phyloP scores from a whole-genome alignment of 2,797 vertebrate species.

The Myotis vivesi region DNA sequence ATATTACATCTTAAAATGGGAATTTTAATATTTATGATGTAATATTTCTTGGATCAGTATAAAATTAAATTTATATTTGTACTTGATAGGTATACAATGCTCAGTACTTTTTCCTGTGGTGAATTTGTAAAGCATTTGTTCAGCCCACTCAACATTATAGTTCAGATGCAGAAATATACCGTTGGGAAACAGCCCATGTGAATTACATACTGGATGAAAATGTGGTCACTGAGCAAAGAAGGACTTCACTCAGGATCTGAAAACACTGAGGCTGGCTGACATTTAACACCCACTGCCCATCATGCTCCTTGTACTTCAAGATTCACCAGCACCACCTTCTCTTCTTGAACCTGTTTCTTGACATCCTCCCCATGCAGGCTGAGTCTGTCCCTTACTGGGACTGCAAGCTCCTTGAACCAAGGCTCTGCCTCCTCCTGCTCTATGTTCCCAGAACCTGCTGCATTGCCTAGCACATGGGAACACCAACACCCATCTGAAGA shows the following conservation, averaged over 20 bases:
- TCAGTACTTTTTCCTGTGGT: not conserved
- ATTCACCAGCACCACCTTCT: not conserved
- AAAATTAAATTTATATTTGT: not conserved
- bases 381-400: not conserved
- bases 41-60: not conserved
- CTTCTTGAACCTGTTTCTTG: not conserved
- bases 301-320: not conserved
- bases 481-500: not conserved
- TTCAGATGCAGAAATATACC: not conserved
- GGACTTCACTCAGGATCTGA: not conserved
- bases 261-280: not conserved
- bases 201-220: not conserved
- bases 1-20: not conserved
- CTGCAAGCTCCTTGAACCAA: not conserved
- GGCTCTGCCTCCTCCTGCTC: not conserved
- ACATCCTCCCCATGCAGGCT: not conserved
- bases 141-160: not conserved
- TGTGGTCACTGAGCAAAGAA: not conserved
- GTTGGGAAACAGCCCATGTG: not conserved
- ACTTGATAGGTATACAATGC: not conserved
- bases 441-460: not conserved
- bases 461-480: rapidly evolving
- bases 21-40: not conserved
- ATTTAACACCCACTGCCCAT: not conserved
- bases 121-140: not conserved